Evolutionary conservation across 1,140 invertebrate genomes (phyloP).

Genomic region (Notospermus geniculatus): DNA sequence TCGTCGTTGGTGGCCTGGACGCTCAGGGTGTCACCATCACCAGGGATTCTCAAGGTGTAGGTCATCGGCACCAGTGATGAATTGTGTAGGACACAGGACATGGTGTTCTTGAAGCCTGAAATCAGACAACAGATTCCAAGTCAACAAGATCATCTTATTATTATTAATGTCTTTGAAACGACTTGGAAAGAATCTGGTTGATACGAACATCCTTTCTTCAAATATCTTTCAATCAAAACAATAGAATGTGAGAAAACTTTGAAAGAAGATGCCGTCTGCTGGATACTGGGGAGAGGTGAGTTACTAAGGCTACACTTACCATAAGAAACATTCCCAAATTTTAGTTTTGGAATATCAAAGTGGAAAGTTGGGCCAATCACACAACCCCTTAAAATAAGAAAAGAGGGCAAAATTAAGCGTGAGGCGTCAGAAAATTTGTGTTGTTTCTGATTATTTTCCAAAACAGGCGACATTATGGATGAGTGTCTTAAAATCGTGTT

Average conservation of each 20-base stretch:
- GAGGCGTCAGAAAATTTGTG: too few species aligned
- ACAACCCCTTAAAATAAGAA: constrained; percentile 42
- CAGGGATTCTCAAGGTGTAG: constrained; percentile 48
- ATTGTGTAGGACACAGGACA: constrained; percentile 46
- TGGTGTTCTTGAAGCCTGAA: constrained; percentile 44
- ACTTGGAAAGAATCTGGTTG: not conserved
- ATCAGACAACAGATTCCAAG: too few species aligned
- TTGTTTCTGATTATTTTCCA: too few species aligned
- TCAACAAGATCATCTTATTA: not conserved
- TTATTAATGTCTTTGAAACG: not conserved
- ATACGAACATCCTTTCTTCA: too few species aligned
- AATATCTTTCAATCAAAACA: too few species aligned
- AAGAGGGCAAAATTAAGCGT: constrained; percentile 7
- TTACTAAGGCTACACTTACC: constrained; percentile 28
- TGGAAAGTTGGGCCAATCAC: constrained; percentile 57
- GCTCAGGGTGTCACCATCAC: constrained; percentile 43
- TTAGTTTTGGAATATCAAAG: constrained; percentile 51
- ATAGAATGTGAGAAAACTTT: not conserved
- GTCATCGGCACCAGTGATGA: constrained; percentile 55
- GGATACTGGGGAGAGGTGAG: too few species aligned
- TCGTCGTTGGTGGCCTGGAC: constrained; percentile 37
- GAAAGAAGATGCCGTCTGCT: too few species aligned
- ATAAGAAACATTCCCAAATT: constrained; percentile 55
- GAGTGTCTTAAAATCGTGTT: too few species aligned
- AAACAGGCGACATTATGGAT: too few species aligned